Conservation (phyloP, 2,888 invertebrate genomes). For the Drosophila greeni region DNA sequence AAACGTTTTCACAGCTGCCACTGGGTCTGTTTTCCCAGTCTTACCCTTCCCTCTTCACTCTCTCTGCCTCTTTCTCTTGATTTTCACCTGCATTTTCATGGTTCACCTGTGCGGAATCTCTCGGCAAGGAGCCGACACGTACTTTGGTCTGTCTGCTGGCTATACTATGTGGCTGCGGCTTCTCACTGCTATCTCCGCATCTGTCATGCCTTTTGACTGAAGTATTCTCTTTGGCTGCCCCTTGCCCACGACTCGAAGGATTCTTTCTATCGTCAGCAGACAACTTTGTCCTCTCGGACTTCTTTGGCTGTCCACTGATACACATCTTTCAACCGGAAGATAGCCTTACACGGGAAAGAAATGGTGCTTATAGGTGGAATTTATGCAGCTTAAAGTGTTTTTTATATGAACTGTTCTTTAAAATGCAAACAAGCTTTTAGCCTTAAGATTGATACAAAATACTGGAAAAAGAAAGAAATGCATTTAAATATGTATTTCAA, state of each 20-base stretch:
- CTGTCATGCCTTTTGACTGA: conserved; percentile 57
- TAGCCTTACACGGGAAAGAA: conserved; percentile 7
- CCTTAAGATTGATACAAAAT: too few relatives aligned
- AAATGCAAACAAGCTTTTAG: too few relatives aligned
- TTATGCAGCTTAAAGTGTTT: neutral
- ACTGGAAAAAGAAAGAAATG: accelerated
- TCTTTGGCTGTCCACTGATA: conserved; percentile 13
- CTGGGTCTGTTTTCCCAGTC: neutral
- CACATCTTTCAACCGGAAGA: conserved; percentile 5
- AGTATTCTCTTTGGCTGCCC: conserved; percentile 3
- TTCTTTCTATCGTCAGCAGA: conserved; percentile 22
- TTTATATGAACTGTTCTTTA: too few relatives aligned
- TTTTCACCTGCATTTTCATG: conserved; percentile 37
- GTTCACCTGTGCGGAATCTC: conserved; percentile 39
- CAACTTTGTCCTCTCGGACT: conserved; percentile 37
- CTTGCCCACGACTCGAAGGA: conserved; percentile 11
- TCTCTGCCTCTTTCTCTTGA: neutral
- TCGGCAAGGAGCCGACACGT: conserved; percentile 48
- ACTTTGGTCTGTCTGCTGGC: neutral
- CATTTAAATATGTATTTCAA: neutral
- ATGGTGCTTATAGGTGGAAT: neutral
- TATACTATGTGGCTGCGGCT: conserved; percentile 14
- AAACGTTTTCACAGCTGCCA: conserved; percentile 43
- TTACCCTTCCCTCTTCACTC: neutral
- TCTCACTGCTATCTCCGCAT: conserved; percentile 42